These are phyloP conservation scores for Xestia c-nigrum DNA, from an alignment of 2,888 invertebrate genomes.

Conservation along the genomic window DNA sequence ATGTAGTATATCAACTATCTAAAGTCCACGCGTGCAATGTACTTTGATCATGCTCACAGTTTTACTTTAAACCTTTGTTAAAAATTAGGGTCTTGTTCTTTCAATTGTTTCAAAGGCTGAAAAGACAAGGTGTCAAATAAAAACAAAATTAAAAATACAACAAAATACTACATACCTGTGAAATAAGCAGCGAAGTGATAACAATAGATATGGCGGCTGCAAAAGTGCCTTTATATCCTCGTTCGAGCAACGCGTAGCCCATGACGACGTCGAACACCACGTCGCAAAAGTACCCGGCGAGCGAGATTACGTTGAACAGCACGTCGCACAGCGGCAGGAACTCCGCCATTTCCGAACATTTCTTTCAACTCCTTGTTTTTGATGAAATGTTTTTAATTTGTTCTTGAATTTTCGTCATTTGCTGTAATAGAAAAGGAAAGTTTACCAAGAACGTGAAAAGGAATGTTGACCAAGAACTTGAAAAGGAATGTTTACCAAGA, in stretches of 20 bases:
- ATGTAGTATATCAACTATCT: too few relatives aligned
- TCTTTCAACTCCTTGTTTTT: constrained; percentile 71
- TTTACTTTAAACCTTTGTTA: background rate
- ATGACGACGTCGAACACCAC: constrained; percentile 96
- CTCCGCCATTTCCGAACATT: constrained; percentile 92
- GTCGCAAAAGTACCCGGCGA: constrained; percentile 97
- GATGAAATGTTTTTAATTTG: constrained; percentile 55
- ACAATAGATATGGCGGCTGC: constrained; percentile 93
- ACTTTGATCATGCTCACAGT: background rate
- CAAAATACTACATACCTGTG: constrained; percentile 90
- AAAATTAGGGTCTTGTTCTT: background rate
- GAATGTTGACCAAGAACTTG: constrained; percentile 35
- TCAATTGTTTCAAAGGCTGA: background rate
- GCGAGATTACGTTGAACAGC: constrained; percentile 96
- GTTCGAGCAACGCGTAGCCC: constrained; percentile 95
- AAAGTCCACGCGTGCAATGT: too few relatives aligned
- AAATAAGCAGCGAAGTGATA: constrained; percentile 93
- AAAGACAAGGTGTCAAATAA: constrained; percentile 10
- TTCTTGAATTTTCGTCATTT: constrained; percentile 63
- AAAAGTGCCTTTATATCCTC: constrained; percentile 92
- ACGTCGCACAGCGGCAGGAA: constrained; percentile 97
- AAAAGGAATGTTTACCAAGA: constrained; percentile 31
- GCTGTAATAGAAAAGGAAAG: constrained; percentile 60
- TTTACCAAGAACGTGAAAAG: too few relatives aligned
- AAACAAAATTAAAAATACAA: too few relatives aligned